Percentiles rank a stretch among this genome's conserved stretches.
Conservation (phyloP, 1,140 invertebrate species). For the Calliphora vicina region DNA sequence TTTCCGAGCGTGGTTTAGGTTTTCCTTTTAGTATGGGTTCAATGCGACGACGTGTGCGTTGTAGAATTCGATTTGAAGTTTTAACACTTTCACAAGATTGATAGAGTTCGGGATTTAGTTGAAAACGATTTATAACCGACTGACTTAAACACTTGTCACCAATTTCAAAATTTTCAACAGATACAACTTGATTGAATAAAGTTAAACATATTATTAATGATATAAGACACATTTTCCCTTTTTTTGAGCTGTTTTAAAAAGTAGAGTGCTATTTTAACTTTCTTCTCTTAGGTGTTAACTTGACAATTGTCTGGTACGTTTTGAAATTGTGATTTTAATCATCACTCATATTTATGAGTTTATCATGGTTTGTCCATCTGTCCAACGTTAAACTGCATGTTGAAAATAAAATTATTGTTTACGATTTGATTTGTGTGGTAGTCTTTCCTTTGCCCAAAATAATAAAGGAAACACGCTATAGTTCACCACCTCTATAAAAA, state of each 20-base stretch:
- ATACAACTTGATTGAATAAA: background rate
- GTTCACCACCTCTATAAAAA: constrained; percentile 44
- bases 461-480: constrained; percentile 43
- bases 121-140: constrained; percentile 47
- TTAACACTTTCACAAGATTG: constrained; percentile 35
- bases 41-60: constrained; percentile 47
- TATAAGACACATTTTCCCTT: background rate
- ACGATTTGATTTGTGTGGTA: constrained; percentile 7
- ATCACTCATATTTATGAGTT: constrained; percentile 22
- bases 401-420: constrained; percentile 21
- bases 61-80: background rate
- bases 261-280: background rate
- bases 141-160: constrained; percentile 45
- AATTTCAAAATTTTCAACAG: background rate
- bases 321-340: background rate
- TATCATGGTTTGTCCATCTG: background rate
- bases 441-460: constrained; percentile 25
- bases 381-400: constrained; percentile 30
- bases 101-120: constrained; percentile 47
- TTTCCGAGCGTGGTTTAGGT: constrained; percentile 67
- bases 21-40: constrained; percentile 65
- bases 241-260: background rate
- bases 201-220: background rate
- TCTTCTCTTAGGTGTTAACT: background rate
- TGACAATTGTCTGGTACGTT: background rate